Evolutionary conservation across 2,797 vertebrate species (phyloP).

Genomic region (Halcyon leucocephala): DNA sequence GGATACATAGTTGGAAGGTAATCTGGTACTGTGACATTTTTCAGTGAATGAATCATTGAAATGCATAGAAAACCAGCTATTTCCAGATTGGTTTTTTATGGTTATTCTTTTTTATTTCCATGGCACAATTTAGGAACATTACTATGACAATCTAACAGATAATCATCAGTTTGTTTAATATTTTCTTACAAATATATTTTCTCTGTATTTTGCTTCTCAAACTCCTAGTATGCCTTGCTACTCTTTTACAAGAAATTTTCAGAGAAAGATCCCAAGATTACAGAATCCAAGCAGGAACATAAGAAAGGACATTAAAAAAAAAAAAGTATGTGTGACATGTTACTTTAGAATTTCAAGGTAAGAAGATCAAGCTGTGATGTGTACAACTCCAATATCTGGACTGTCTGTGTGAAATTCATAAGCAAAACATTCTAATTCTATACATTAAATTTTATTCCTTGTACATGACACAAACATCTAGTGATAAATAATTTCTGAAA

Average conservation of each 20-base stretch:
- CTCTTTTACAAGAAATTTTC: background rate
- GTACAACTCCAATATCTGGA: background rate
- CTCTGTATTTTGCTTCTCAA: background rate
- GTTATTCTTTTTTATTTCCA: background rate
- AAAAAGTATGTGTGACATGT: background rate
- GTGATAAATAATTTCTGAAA: background rate
- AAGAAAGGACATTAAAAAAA: background rate
- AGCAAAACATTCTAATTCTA: background rate
- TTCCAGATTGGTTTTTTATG: background rate
- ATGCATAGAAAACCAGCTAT: background rate
- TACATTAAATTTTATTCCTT: background rate
- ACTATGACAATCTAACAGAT: constrained; percentile 2
- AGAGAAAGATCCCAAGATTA: background rate
- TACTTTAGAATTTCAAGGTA: background rate
- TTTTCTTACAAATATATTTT: background rate
- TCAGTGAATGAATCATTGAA: background rate
- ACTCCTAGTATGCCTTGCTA: background rate
- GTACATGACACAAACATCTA: background rate
- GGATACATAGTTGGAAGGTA: background rate
- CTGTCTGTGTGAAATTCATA: accelerated
- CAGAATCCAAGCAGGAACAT: background rate
- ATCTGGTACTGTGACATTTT: background rate
- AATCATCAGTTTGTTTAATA: background rate
- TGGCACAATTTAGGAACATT: background rate
- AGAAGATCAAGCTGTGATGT: background rate